A percentile compares a stretch with the other conserved stretches of the same genome.
phyloP scores from a whole-genome alignment of 2,113 vertebrate genomes.

The Ptilorrhoa leucosticta region DNA sequence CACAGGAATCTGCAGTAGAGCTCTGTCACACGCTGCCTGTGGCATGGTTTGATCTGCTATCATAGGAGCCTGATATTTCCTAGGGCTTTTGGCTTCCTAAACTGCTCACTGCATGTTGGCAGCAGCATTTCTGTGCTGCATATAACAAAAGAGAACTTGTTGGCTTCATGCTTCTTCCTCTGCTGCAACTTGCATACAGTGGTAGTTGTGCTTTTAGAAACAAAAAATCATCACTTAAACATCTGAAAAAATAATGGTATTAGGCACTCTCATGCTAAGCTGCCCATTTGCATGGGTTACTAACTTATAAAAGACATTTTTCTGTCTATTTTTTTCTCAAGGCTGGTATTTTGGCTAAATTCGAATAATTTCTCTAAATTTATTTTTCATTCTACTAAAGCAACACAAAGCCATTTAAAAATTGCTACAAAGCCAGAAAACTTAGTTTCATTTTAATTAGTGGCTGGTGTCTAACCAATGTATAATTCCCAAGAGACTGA shows the following conservation, averaged over 20 bases:
- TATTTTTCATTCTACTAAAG: background rate
- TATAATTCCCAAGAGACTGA: background rate
- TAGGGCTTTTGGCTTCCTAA: background rate
- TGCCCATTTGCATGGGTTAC: background rate
- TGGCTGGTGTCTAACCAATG: background rate
- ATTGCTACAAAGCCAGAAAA: background rate
- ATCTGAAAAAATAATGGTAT: background rate
- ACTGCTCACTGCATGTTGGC: background rate
- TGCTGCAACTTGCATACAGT: background rate
- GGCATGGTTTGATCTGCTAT: background rate
- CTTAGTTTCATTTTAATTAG: background rate
- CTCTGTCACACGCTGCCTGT: background rate
- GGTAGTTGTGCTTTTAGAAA: background rate
- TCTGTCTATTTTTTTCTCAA: background rate
- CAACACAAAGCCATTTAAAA: background rate
- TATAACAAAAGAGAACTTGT: background rate
- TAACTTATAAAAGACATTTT: background rate
- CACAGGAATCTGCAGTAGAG: background rate
- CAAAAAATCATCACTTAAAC: background rate
- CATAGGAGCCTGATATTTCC: background rate
- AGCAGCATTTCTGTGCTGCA: background rate
- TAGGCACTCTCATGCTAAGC: background rate
- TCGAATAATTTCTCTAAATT: background rate
- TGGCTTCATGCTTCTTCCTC: background rate
- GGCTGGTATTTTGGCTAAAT: background rate